Evolutionary conservation across 2,888 invertebrate species (phyloP), one percentile per base, ranked within the genome.

Genomic region (Amblyteles armatorius): DNA sequence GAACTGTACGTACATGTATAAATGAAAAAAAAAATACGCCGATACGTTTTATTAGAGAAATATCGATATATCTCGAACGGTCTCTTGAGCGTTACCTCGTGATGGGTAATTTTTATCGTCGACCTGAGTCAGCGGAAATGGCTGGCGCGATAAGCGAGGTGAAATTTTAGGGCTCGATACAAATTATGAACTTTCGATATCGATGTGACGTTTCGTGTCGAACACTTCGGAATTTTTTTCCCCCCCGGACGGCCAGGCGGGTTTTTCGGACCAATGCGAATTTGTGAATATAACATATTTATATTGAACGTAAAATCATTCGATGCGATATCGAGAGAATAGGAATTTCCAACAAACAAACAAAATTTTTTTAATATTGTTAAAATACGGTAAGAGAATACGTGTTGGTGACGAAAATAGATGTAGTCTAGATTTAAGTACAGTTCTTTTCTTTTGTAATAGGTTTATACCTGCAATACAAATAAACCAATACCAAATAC

Each of bases 1-100:
- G 26, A 13, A 65, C 50, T 76, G 74, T 65, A 76, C 65, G 65
- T 76, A 69, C n/a, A 72, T 16, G 48, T 29, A 72, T 19, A 52
- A 26, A 57, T 19, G 19, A 44, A 67, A 33, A 60, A 4, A 60
- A 29, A 29, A 60, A 55, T 55, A 9, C 55, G 55, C 9, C 22
- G 55, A 19, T 55, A 55, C 22, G 9, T 22, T 36, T 36, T 4
- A 36, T 36, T 9, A 36, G 5, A 33, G 33, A 52, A n/a, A 52
- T 52, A 52, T 52, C 52, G 52, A 22, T 22, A 55, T 55, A 36
- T 36, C 55, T 22, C 55, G 55, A 19, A 22, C 3, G 55, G 55
- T 22, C 55, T 55, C 9, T 22, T 22, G 0, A 19, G n/a, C 55
- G n/a, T 19, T n/a, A n/a, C 3, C 55, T 55, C 22, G n/a, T 6